phyloP scores from a whole-genome alignment of 2,797 vertebrate genomes.

The Macroramphosus scolopax region DNA sequence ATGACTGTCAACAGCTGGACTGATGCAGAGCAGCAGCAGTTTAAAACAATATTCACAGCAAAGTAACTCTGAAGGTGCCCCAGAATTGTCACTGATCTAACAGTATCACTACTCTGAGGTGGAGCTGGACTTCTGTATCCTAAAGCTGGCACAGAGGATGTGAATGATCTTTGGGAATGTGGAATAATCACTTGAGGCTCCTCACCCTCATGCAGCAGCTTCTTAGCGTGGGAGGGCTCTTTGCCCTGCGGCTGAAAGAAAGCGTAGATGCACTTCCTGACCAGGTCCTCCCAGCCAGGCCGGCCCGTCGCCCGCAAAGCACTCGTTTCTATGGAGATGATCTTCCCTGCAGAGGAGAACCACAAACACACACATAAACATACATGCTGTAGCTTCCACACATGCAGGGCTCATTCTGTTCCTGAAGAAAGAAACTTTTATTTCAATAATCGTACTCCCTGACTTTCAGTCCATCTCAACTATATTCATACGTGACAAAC shows the following conservation, averaged over 20 bases:
- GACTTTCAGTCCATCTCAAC: no score
- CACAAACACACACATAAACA: constrained; percentile 17
- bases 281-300: constrained; percentile 95
- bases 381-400: constrained; percentile 3
- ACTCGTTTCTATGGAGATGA: constrained; percentile 97
- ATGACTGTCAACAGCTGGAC: background rate
- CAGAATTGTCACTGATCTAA: background rate
- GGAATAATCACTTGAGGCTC: constrained; percentile 1
- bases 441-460: no score
- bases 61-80: background rate
- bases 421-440: background rate
- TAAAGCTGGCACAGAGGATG: background rate
- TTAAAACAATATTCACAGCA: background rate
- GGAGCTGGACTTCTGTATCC: constrained; percentile 6
- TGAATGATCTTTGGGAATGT: constrained; percentile 18
- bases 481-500: no score
- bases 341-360: constrained; percentile 83
- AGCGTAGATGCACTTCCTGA: constrained; percentile 95
- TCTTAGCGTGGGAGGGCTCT: constrained; percentile 92
- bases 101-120: background rate
- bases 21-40: no score
- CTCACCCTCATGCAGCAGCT: constrained; percentile 94
- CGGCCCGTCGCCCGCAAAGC: constrained; percentile 89
- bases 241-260: constrained; percentile 97
- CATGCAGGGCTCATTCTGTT: background rate